phyloP scores from a whole-genome alignment of 1,140 invertebrate species.

The Macrotrachela quadricornifera region DNA sequence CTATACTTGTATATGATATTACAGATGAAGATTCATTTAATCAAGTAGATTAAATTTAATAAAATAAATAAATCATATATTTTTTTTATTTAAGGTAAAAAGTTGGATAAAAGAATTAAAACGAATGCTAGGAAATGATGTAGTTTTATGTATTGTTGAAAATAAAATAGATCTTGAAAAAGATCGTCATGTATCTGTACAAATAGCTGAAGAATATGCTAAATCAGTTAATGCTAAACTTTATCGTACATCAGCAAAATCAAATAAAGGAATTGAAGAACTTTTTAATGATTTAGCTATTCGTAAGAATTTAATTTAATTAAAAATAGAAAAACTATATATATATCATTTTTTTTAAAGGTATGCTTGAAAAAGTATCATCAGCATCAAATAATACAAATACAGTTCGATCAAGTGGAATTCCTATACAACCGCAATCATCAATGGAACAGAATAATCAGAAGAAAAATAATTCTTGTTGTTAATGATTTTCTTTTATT shows the following conservation, averaged over 20 bases:
- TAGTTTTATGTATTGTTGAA: constrained; percentile 73
- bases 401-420: no score
- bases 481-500: no score
- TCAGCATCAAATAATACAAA: no score
- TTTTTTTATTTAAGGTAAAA: constrained; percentile 49
- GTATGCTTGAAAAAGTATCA: no score
- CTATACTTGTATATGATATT: constrained; percentile 92
- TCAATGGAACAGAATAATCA: no score
- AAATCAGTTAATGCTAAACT: constrained; percentile 70
- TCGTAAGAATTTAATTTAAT: constrained; percentile 17
- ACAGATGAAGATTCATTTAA: constrained; percentile 88
- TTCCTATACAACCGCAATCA: no score
- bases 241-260: constrained; percentile 83
- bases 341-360: no score
- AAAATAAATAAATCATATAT: constrained; percentile 1
- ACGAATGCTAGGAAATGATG: constrained; percentile 79
- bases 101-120: constrained; percentile 93
- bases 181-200: constrained; percentile 54
- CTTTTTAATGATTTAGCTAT: constrained; percentile 65
- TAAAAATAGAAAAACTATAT: no score
- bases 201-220: constrained; percentile 65
- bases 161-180: constrained; percentile 93
- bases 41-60: constrained; percentile 42
- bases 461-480: no score
- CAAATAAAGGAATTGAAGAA: constrained; percentile 66